Evolutionary conservation across 2,797 vertebrate genomes (phyloP).

Genomic region (Poecilia gillii): DNA sequence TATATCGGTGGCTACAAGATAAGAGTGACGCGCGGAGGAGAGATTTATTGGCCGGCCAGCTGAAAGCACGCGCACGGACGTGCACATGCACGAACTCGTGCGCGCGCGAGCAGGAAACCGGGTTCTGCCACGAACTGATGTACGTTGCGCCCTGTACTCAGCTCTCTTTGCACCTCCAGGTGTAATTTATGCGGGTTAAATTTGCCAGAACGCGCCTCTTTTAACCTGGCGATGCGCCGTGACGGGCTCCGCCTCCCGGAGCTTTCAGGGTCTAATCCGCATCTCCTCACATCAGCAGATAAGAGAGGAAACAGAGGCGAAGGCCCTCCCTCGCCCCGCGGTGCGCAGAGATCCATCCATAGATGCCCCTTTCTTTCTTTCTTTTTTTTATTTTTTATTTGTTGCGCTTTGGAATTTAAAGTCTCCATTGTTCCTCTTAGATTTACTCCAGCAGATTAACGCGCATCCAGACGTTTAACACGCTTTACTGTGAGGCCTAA

Average conservation of each 20-base stretch:
- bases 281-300: conserved; percentile 91
- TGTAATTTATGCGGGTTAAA: conserved; percentile 92
- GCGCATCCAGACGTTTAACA: conserved; percentile 55
- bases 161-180: conserved; percentile 83
- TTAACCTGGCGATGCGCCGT: conserved; percentile 87
- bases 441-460: conserved; percentile 52
- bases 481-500: conserved; percentile 58
- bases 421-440: conserved; percentile 51
- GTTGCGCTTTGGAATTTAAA: conserved; percentile 28
- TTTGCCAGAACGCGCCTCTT: conserved; percentile 92
- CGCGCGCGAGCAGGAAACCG: not conserved
- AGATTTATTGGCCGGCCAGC: conserved; percentile 95
- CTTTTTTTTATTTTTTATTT: not conserved
- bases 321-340: conserved; percentile 80
- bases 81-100: not conserved
- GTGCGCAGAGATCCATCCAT: conserved; percentile 52
- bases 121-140: conserved; percentile 13
- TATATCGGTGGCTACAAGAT: conserved; percentile 94
- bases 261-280: conserved; percentile 89
- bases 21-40: conserved; percentile 86
- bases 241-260: conserved; percentile 89
- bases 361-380: conserved; percentile 20
- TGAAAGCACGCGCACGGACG: conserved; percentile 26
- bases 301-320: conserved; percentile 87
- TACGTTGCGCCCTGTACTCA: conserved; percentile 54